Base-by-base conservation (phyloP, 2,797 vertebrate genomes). In the Neosilurus mollespiculum region DNA sequence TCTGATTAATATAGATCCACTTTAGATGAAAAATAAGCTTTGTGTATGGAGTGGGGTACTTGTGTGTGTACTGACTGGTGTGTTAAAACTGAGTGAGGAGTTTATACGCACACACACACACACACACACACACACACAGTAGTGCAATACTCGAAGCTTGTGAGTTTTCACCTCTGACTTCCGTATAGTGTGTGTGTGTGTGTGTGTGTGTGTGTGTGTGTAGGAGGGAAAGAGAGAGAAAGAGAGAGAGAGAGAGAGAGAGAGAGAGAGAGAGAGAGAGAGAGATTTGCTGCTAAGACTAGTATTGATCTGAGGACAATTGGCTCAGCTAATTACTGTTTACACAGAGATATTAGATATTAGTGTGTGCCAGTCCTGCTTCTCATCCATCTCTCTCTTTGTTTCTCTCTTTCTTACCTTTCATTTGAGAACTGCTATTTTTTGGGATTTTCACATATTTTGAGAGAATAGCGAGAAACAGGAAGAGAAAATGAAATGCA, bases 271-370 rank as follows among this genome's bases (percentile, higher is more conserved):
- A 66, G 67, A 79, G 62, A 37, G 20, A 15, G n/a, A n/a, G n/a
- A 66, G 67, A 79, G 83, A n/a, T 24, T 75, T 65, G 37, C 20
- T 73, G 85, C 87, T 53, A 61, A 73, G 1, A 87, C 85, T 4
- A 85, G 83, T 92, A 93, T 93, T 93, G 92, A 93, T 93, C 91
- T 88, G 59, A 86, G 91, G 91, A 91, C 89, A 92, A 93, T 92
- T 92, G 92, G 91, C 90, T 93, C 88, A 90, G 91, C 90, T 95
- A 94, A 95, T 94, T 94, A 91, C 93, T 95, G 94, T 95, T 95
- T 95, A 92, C 94, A 91, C 93, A 93, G 91, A 92, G 88, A 93
- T 94, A 94, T 94, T 93, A 93, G 92, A 53, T 64, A 70, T 58
- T 75, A 88, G 87, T 67, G 51, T 67, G 30, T 20, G 61, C 14